These are phyloP conservation scores for Sterrhoptilus dennistouni DNA, from an alignment of 2,113 vertebrate species.

Conservation along the genomic window DNA sequence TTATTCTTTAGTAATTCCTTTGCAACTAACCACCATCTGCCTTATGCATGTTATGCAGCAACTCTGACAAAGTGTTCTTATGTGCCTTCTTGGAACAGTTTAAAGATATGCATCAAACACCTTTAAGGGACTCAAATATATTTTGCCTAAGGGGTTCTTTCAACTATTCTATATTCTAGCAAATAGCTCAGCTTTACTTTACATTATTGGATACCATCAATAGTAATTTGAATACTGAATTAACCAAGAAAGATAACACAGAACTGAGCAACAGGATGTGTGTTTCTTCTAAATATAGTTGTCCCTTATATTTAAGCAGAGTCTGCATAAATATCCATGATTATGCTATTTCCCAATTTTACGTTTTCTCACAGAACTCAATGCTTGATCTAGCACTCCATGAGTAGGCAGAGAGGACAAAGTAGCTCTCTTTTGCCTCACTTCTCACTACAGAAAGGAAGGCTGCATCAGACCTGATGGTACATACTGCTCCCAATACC, in stretches of 20 bases:
- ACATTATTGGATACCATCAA: neutral
- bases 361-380: neutral
- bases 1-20: neutral
- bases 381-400: neutral
- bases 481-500: neutral
- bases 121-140: neutral
- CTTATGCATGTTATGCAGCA: neutral
- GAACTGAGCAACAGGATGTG: neutral
- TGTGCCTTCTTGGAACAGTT: neutral
- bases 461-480: neutral
- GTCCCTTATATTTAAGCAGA: neutral
- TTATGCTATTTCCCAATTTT: neutral
- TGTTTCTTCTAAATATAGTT: neutral
- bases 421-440: neutral
- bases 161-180: neutral
- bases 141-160: neutral
- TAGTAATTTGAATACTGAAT: neutral
- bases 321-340: neutral
- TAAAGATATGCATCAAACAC: neutral
- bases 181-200: neutral
- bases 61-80: neutral
- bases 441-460: neutral
- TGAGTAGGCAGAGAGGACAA: neutral
- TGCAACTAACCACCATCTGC: neutral
- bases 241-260: neutral